phyloP scores from a whole-genome alignment of 2,888 invertebrate species.

The Acanthococcus lagerstroemiae region DNA sequence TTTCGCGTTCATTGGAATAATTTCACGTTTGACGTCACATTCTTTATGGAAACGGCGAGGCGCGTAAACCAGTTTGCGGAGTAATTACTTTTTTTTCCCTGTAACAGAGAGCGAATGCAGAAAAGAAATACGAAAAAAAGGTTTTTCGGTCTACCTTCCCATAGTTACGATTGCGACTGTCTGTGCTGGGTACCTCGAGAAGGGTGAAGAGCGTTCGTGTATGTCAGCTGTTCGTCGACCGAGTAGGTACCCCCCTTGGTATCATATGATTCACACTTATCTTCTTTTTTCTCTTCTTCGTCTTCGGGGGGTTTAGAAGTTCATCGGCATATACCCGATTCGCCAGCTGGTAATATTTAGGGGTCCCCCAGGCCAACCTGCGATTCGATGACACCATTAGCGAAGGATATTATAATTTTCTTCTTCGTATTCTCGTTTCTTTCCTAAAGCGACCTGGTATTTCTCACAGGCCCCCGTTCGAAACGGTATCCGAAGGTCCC shows the following conservation, averaged over 20 bases:
- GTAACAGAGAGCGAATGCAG: background rate
- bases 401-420: slow-evolving; percentile 13
- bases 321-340: slow-evolving; percentile 4
- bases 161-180: background rate
- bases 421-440: slow-evolving; percentile 3
- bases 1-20: no score
- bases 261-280: slow-evolving; percentile 20
- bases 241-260: background rate
- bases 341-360: background rate
- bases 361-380: background rate
- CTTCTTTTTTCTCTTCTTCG: slow-evolving; percentile 4
- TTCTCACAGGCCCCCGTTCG: slow-evolving; percentile 2
- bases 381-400: slow-evolving; percentile 26
- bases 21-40: no score
- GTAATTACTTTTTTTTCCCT: background rate
- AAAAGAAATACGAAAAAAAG: background rate
- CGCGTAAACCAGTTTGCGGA: no score
- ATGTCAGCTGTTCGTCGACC: slow-evolving; percentile 11
- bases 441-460: slow-evolving; percentile 1
- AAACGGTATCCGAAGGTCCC: background rate
- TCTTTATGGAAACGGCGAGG: no score
- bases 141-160: no score
- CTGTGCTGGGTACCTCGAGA: background rate
- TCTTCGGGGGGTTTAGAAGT: background rate
- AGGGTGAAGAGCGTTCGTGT: background rate